These are phyloP conservation scores for Tetragnatha montana DNA, from an alignment of 2,888 invertebrate species.

Conservation along the genomic window DNA sequence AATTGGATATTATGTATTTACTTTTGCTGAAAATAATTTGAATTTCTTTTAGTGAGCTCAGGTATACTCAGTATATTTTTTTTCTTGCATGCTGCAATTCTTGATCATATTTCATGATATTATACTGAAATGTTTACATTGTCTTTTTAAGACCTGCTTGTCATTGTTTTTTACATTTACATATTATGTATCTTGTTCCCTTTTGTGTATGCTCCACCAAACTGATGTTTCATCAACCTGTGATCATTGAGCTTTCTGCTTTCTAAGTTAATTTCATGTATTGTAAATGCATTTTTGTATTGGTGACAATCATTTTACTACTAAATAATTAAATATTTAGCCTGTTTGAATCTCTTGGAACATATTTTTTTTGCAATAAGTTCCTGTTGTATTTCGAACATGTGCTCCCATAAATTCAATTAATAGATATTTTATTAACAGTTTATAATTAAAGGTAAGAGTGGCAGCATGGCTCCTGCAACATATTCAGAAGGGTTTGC, in stretches of 20 bases:
- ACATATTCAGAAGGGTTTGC: too few relatives aligned
- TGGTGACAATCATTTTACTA: conserved; percentile 59
- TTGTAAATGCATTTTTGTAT: conserved; percentile 52
- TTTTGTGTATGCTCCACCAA: conserved; percentile 5
- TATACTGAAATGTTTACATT: neutral
- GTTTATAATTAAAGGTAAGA: too few relatives aligned
- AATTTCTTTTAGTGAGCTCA: neutral
- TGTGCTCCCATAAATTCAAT: too few relatives aligned
- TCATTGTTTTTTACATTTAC: neutral
- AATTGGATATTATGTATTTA: neutral
- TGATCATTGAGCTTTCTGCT: conserved; percentile 64
- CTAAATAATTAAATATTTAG: conserved; percentile 55
- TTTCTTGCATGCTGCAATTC: neutral
- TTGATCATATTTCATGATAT: neutral
- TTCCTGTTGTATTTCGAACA: neutral
- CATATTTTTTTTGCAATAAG: neutral
- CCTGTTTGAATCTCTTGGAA: conserved; percentile 6
- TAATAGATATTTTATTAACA: too few relatives aligned
- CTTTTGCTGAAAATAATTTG: neutral
- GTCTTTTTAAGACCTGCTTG: neutral
- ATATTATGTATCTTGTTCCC: conserved; percentile 11
- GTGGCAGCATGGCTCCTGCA: too few relatives aligned
- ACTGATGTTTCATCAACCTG: conserved; percentile 44
- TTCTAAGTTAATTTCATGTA: conserved; percentile 46
- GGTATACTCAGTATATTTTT: neutral